These are phyloP conservation scores for Cranoglanis bouderius DNA, from an alignment of 2,113 vertebrate species.

Conservation along the genomic window DNA sequence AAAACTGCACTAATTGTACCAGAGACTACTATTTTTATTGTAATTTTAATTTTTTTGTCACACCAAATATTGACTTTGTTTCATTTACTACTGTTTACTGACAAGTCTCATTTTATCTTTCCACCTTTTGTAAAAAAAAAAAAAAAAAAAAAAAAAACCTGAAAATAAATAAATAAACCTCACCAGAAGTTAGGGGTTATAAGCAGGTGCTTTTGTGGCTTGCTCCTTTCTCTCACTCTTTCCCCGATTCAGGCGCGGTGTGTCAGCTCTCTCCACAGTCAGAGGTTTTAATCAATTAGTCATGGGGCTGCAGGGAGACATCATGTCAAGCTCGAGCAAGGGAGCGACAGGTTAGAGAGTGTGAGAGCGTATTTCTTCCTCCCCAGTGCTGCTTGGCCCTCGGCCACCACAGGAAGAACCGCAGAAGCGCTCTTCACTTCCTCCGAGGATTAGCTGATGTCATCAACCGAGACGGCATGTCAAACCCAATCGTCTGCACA, in stretches of 20 bases:
- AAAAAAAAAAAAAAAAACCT: neutral
- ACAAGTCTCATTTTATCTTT: neutral
- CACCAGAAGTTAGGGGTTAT: neutral
- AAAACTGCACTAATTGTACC: too few relatives aligned
- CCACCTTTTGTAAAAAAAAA: neutral
- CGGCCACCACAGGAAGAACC: constrained; percentile 7
- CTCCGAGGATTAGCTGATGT: constrained; percentile 29
- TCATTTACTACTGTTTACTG: too few relatives aligned
- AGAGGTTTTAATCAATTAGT: constrained; percentile 48
- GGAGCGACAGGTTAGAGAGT: constrained; percentile 27
- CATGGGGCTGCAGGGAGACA: constrained; percentile 25
- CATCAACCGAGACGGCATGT: constrained; percentile 23
- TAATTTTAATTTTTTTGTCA: too few relatives aligned
- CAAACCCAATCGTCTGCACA: constrained; percentile 5
- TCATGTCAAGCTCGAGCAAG: constrained; percentile 17
- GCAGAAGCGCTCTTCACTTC: constrained; percentile 7
- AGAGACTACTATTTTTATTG: too few relatives aligned
- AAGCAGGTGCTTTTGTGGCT: constrained; percentile 6
- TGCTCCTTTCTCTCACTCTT: constrained; percentile 9
- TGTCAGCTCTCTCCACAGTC: constrained; percentile 27
- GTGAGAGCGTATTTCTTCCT: constrained; percentile 12
- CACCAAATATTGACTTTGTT: too few relatives aligned
- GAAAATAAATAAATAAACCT: neutral
- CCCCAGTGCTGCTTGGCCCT: constrained; percentile 20
- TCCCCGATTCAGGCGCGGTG: neutral